A percentile compares a stretch with the other conserved stretches of the same genome.
These are phyloP conservation scores for Macrobrachium rosenbergii DNA, from an alignment of 1,140 invertebrate species.

Conservation along the genomic window DNA sequence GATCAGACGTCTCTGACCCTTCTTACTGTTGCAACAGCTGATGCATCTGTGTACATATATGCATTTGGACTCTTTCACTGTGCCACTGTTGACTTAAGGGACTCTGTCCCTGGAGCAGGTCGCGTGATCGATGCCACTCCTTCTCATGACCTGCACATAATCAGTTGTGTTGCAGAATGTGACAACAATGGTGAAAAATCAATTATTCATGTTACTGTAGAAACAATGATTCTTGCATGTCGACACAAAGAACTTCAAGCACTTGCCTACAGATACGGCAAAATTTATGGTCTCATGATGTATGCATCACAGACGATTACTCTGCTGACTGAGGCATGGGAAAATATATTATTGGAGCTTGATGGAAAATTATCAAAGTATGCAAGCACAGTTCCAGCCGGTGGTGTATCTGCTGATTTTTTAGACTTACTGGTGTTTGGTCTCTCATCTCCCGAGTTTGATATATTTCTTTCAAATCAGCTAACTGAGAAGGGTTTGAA, in stretches of 20 bases:
- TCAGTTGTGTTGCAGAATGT: conserved; percentile 69
- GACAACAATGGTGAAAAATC: conserved; percentile 71
- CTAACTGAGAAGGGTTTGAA: conserved; percentile 95
- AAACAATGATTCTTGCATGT: conserved; percentile 79
- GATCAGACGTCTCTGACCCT: conserved; percentile 82
- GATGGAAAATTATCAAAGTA: conserved; percentile 92
- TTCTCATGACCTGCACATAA: conserved; percentile 70
- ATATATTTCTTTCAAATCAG: conserved; percentile 85
- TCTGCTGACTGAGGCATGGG: conserved; percentile 93
- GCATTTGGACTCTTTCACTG: conserved; percentile 88
- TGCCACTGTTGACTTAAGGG: conserved; percentile 78
- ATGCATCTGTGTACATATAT: conserved; percentile 81
- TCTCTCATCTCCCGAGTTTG: conserved; percentile 82
- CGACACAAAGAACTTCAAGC: conserved; percentile 79
- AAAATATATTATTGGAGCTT: conserved; percentile 93
- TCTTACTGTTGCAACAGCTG: conserved; percentile 82
- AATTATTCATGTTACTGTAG: conserved; percentile 75
- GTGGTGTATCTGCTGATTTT: conserved; percentile 90
- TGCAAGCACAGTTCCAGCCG: conserved; percentile 80
- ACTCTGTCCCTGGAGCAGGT: conserved; percentile 59
- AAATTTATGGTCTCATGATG: conserved; percentile 77
- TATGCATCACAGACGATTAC: conserved; percentile 83
- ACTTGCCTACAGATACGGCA: conserved; percentile 80
- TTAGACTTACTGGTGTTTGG: conserved; percentile 92
- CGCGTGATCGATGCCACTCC: conserved; percentile 68